A percentile compares a stretch with the other conserved stretches of the same genome.
These are phyloP conservation scores for Hemicentrotus pulcherrimus DNA, from an alignment of 35 echinoderm and acorn worm genomes.

Conservation along the genomic window DNA sequence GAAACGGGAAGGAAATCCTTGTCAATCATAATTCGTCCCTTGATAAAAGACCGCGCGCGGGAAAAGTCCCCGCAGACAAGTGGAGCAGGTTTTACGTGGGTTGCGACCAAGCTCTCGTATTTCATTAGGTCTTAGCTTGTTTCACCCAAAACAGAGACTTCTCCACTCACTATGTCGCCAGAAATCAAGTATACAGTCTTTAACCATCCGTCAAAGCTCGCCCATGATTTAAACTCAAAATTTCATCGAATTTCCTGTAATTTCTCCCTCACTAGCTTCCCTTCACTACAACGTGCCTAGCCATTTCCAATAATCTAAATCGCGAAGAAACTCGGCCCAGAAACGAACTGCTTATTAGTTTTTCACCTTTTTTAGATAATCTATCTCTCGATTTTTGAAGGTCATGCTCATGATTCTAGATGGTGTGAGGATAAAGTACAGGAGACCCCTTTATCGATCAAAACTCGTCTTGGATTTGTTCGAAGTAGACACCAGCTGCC, in stretches of 20 bases:
- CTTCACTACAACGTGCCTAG: neutral
- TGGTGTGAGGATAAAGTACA: constrained; percentile 3
- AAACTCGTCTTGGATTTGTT: neutral
- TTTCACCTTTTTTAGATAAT: constrained; percentile 9
- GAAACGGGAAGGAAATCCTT: constrained; percentile 48
- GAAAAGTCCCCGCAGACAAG: neutral
- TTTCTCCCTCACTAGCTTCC: neutral
- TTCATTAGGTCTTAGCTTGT: constrained; percentile 11
- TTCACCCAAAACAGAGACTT: constrained; percentile 18
- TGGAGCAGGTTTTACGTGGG: constrained; percentile 22
- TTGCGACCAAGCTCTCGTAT: neutral
- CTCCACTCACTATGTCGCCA: neutral
- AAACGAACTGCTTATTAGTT: constrained; percentile 26
- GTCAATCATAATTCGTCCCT: constrained; percentile 53
- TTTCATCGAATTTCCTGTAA: constrained; percentile 49
- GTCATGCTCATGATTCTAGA: neutral
- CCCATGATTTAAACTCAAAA: constrained; percentile 39
- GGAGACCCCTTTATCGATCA: neutral
- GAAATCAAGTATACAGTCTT: constrained; percentile 7
- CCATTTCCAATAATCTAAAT: constrained; percentile 33
- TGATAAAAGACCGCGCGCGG: neutral
- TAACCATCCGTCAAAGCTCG: constrained; percentile 25
- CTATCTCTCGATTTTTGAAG: constrained; percentile 25
- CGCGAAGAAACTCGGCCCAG: neutral
- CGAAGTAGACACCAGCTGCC: too few species aligned